phyloP scores from a whole-genome alignment of 1,140 invertebrate genomes.

The Aphelenchoides besseyi region DNA sequence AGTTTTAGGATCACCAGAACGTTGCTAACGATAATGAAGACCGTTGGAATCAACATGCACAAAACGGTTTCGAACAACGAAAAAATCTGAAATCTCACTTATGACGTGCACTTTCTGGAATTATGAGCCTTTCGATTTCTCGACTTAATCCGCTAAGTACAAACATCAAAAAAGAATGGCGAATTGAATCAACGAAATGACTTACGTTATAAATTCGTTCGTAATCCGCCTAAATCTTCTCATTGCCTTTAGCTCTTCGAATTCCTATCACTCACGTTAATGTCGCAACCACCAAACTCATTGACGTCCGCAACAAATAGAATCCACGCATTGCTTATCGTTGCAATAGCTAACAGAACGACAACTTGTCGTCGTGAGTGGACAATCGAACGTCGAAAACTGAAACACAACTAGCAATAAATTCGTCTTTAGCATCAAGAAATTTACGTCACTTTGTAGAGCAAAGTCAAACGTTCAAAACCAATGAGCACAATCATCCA shows the following conservation, averaged over 20 bases:
- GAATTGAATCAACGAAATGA: too few relatives aligned
- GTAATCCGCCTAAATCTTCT: constrained; percentile 16
- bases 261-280: constrained; percentile 47
- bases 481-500: constrained; percentile 57
- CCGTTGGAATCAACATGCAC: constrained; percentile 53
- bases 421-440: constrained; percentile 10
- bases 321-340: constrained; percentile 55
- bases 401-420: constrained; percentile 19
- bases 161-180: too few relatives aligned
- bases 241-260: constrained; percentile 23
- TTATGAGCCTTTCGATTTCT: too few relatives aligned
- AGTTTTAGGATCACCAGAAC: constrained; percentile 54
- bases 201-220: neutral
- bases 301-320: constrained; percentile 55
- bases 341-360: constrained; percentile 40
- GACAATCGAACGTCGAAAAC: constrained; percentile 46
- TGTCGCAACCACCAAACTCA: constrained; percentile 50
- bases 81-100: constrained; percentile 30
- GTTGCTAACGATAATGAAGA: constrained; percentile 53
- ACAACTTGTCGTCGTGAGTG: constrained; percentile 50
- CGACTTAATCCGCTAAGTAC: too few relatives aligned
- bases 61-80: constrained; percentile 48
- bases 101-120: too few relatives aligned
- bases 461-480: constrained; percentile 48
- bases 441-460: constrained; percentile 48